Conservation (phyloP, 2,113 vertebrate species). For the Bothrops jararaca region DNA sequence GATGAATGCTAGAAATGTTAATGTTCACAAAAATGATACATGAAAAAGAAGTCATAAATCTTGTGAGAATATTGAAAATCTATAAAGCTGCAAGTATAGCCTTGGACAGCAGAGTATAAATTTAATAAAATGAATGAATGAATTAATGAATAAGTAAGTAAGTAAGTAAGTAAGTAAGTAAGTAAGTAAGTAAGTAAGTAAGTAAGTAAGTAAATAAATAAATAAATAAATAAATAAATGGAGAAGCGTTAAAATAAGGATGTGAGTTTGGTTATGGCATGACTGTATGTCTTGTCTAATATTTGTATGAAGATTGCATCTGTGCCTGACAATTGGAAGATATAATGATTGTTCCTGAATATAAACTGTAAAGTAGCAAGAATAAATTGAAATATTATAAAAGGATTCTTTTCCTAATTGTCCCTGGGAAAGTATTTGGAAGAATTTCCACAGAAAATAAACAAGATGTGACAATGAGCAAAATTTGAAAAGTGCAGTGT, state of each 20-base stretch:
- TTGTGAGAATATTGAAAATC: neutral
- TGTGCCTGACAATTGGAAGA: neutral
- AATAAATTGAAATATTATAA: neutral
- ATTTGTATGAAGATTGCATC: neutral
- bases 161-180: too few relatives aligned
- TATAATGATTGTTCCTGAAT: neutral
- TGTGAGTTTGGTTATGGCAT: neutral
- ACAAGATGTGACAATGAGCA: neutral
- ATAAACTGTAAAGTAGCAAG: neutral
- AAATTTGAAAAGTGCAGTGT: neutral
- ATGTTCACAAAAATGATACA: neutral
- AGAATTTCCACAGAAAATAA: neutral
- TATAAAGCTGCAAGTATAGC: neutral
- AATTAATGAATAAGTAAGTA: neutral
- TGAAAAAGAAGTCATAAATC: neutral
- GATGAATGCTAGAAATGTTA: neutral
- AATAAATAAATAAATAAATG: neutral
- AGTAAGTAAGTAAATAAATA: too few relatives aligned
- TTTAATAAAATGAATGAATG: neutral
- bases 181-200: too few relatives aligned
- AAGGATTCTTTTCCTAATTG: neutral
- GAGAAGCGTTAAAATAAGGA: neutral
- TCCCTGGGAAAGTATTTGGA: neutral
- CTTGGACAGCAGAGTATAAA: neutral
- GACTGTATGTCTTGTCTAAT: neutral